These are phyloP conservation scores for Hydraecia micacea DNA, from an alignment of 2,888 invertebrate species.

Conservation along the genomic window DNA sequence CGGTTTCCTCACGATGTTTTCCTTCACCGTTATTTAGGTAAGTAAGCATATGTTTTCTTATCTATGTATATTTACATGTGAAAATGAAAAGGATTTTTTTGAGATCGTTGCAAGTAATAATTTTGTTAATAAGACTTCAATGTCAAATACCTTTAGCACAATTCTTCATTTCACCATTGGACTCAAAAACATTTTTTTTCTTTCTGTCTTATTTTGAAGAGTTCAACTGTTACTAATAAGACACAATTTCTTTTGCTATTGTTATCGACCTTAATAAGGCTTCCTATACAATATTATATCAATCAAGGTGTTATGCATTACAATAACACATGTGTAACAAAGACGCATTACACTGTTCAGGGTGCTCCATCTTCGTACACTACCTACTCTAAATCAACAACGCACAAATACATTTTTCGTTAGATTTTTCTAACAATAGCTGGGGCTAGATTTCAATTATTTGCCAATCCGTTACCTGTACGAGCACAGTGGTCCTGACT, in stretches of 20 bases:
- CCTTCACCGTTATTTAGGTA: no score
- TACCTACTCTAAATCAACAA: slow-evolving; percentile 52
- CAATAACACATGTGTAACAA: slow-evolving; percentile 1
- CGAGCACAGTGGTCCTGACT: slow-evolving; percentile 73
- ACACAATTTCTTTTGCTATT: no score
- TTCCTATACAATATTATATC: background rate
- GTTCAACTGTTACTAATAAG: no score
- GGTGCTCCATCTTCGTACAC: slow-evolving; percentile 58
- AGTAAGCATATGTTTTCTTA: no score
- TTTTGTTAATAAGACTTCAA: background rate
- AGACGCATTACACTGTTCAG: slow-evolving; percentile 1
- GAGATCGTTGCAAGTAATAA: background rate
- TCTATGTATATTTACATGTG: no score
- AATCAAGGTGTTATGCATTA: background rate
- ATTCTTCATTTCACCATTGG: background rate
- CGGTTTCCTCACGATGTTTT: background rate
- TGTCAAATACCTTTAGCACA: background rate
- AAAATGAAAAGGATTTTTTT: no score
- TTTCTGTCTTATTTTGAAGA: background rate
- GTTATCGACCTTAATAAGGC: background rate
- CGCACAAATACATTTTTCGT: slow-evolving; percentile 71
- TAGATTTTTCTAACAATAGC: slow-evolving; percentile 73
- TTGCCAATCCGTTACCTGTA: slow-evolving; percentile 82
- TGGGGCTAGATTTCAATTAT: slow-evolving; percentile 83
- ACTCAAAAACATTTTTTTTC: background rate